Evolutionary conservation across 2,113 vertebrate genomes (phyloP).

Genomic region (Seriola dumerili): DNA sequence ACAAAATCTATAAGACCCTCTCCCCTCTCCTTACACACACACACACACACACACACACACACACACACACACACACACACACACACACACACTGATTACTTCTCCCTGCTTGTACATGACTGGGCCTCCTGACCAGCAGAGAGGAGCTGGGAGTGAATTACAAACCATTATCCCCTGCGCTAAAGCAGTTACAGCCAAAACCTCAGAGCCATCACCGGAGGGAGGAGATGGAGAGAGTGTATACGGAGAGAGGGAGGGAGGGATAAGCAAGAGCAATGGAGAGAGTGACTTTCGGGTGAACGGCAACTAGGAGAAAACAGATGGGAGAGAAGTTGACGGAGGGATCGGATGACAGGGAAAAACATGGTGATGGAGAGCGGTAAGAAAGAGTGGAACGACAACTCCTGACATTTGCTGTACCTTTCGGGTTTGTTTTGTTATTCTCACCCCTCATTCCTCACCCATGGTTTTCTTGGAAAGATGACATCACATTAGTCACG

Average conservation of each 20-base stretch:
- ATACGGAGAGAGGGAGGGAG: not conserved
- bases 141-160: conserved; percentile 76
- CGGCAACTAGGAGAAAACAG: conserved; percentile 41
- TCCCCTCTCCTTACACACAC: no score
- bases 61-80: conserved; percentile 29
- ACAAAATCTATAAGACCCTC: no score
- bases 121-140: conserved; percentile 66
- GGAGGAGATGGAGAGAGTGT: conserved; percentile 36
- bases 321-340: conserved; percentile 25
- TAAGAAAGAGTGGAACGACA: not conserved
- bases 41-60: no score
- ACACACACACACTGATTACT: conserved; percentile 50
- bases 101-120: conserved; percentile 60
- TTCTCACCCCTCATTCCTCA: not conserved
- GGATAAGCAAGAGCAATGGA: conserved; percentile 7
- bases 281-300: conserved; percentile 52
- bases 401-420: conserved; percentile 46
- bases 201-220: conserved; percentile 60
- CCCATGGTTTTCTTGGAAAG: conserved; percentile 50
- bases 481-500: conserved; percentile 71
- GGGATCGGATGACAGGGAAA: conserved; percentile 18
- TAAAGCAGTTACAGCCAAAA: conserved; percentile 73
- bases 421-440: not conserved
- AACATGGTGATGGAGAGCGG: conserved; percentile 32
- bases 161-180: conserved; percentile 71